Conservation (phyloP, 2,113 vertebrate species). For the Hyperopisus bebe region DNA sequence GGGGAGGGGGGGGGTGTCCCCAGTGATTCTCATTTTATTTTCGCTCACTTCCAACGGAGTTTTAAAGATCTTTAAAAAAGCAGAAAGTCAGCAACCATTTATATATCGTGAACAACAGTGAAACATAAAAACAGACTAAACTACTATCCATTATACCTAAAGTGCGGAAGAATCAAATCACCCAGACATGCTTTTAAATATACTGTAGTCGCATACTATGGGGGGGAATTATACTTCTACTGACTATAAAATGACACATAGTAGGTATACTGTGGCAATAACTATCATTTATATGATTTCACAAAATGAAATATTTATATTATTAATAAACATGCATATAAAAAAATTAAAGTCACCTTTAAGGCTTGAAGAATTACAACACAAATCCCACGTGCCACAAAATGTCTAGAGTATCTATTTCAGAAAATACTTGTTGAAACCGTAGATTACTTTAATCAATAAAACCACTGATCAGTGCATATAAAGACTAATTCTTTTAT, state of each 20-base stretch:
- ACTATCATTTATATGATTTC: not conserved
- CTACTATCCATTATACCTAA: not conserved
- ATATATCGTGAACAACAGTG: not conserved
- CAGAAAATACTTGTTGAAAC: not conserved
- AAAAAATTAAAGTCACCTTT: not conserved
- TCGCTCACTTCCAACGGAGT: not conserved
- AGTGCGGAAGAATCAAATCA: not conserved
- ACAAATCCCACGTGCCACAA: not conserved
- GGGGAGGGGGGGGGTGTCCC: not conserved
- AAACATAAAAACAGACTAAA: not conserved
- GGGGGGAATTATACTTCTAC: not conserved
- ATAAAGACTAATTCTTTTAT: not conserved
- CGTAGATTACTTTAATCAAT: not conserved
- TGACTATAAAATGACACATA: not conserved
- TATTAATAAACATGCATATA: not conserved
- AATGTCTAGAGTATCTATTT: not conserved
- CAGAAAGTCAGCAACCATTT: not conserved
- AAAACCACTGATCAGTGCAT: not conserved
- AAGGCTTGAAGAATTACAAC: not conserved
- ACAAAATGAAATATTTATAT: not conserved
- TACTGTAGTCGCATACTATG: not conserved
- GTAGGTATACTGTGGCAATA: not conserved
- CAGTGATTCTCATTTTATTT: not conserved
- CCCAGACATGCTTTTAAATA: not conserved
- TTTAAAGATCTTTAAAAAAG: not conserved